These are phyloP conservation scores for Muscidifurax raptorellus DNA, from an alignment of 1,140 invertebrate genomes.

Conservation along the genomic window DNA sequence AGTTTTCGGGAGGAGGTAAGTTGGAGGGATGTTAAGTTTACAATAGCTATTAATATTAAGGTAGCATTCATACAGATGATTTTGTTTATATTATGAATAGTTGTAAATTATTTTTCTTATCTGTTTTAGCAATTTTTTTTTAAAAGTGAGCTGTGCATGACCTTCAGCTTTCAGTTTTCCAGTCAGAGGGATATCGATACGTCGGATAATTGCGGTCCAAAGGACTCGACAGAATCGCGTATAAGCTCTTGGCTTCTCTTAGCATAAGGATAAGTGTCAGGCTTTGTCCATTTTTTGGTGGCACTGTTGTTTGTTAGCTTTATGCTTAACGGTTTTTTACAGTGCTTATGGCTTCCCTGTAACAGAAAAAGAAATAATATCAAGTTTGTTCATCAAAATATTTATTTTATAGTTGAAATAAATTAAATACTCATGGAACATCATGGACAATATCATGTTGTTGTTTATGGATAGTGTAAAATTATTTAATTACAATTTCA, in stretches of 20 bases:
- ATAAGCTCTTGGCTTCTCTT: slow-evolving; percentile 64
- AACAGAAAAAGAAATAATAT: slow-evolving; percentile 9
- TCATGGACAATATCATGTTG: too few relatives aligned
- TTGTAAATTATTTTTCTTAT: slow-evolving; percentile 72
- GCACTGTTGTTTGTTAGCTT: slow-evolving; percentile 71
- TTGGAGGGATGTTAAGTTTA: slow-evolving; percentile 66
- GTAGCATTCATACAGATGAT: slow-evolving; percentile 74
- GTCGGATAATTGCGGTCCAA: slow-evolving; percentile 67
- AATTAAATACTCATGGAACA: neutral
- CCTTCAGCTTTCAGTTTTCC: slow-evolving; percentile 64
- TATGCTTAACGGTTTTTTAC: slow-evolving; percentile 71
- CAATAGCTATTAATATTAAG: slow-evolving; percentile 74
- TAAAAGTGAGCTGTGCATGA: slow-evolving; percentile 71
- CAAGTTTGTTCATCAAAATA: neutral
- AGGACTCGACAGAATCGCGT: slow-evolving; percentile 66
- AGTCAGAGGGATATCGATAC: slow-evolving; percentile 67
- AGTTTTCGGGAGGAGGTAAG: slow-evolving; percentile 50
- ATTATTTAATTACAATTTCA: too few relatives aligned
- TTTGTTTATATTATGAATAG: slow-evolving; percentile 71
- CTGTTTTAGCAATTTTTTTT: slow-evolving; percentile 61
- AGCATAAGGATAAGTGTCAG: slow-evolving; percentile 70
- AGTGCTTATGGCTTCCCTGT: slow-evolving; percentile 73
- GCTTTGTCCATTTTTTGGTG: slow-evolving; percentile 70
- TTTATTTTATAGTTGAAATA: neutral
- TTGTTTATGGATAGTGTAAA: neutral